Base-by-base conservation (phyloP, 1,140 invertebrate species). In the Ooceraea biroi region DNA sequence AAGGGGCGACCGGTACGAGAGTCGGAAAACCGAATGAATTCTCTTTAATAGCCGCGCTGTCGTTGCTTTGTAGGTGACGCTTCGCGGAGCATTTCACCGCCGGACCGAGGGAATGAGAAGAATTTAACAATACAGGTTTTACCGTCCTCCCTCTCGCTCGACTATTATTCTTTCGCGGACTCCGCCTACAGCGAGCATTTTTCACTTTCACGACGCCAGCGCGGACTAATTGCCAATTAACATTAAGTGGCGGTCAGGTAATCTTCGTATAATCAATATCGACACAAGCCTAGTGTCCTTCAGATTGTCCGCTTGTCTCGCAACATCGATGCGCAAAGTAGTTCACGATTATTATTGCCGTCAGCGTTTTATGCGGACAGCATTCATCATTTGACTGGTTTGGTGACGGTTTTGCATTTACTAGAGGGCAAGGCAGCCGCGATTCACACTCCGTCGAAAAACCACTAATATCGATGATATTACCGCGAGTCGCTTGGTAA, bases 31-130 rank as follows among this genome's bases (percentile, higher is more conserved):
- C 48, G 30, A 77, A 77, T 44, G 74, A 66, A 77, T 77, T 77
- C 46, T 66, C 74, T 77, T 77, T 77, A 77, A 77, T 66, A 77
- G 30, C 48, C 8, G 52, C 66, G 50, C 74, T 41, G 74, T 66
- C 60, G 48, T 77, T 66, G 74, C 44, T 22, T 27, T 10, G 19
- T 41, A 30, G 46, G n/a, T 52, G 66, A 41, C 74, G 30, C n/a
- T 22, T 36, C 5, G 48, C 7, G 30, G 22, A 74, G 3, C 73
- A 41, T 77, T 77, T 66, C 61, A 77, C 46, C n/a, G 30, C 46
- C 27, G 60, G 12, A 27, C 27, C 41, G 19, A 65, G 46, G 8
- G 66, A 77, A 66, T 52, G 74, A 77, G 58, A 66, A 61, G 30
- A 66, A 77, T 66, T 77, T 66, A 60, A 74, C 46, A 66, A 25